Evolutionary conservation across 1,140 invertebrate genomes (phyloP), one percentile per base, ranked within the genome.

Genomic region (Papilio polytes): DNA sequence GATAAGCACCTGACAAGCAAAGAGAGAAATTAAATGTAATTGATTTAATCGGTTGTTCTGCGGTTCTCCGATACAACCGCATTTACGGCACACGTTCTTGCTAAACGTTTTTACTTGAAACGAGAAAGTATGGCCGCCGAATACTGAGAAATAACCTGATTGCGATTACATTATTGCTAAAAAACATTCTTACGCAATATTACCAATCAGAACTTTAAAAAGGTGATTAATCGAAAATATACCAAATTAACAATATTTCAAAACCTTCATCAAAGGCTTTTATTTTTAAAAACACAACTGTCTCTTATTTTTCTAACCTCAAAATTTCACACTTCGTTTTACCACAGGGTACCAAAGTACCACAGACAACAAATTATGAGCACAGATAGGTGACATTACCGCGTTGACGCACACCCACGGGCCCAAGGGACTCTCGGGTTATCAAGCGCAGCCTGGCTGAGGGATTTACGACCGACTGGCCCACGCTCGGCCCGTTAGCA

Each of bases 21-120:
- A 78, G 77, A 78, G 77, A 78, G 77, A 63, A 78, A 78, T 78
- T 78, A 63, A 59, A 44, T 31, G 56, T 78, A 78, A 78, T 78
- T 78, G 77, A 78, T 78, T 78, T 78, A 78, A 78, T 78, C 77
- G 77, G 26, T 63, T 59, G 77, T 63, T 66, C 76, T 78, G 53
- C 18, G n/a, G 44, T 36, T 36, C 53, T 18, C 36, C 56, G 77
- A 44, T 78, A 63, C 56, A 36, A 44, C 22, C 3, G 56, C n/a
- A 66, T 56, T 78, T 77, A 56, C 74, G 74, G 59, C 74, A 77
- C 74, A 77, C 59, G 74, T 51, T n/a, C 74, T 53, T 77, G 51
- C 51, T 77, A 56, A 48, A 48, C 41, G 48, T 77, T 56, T 56
- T 56, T 56, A 77, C 74, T 8, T 18, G 74, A 76, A 76, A 76